phyloP scores from a whole-genome alignment of 2,888 invertebrate genomes.

The Digitonthophagus gazella region DNA sequence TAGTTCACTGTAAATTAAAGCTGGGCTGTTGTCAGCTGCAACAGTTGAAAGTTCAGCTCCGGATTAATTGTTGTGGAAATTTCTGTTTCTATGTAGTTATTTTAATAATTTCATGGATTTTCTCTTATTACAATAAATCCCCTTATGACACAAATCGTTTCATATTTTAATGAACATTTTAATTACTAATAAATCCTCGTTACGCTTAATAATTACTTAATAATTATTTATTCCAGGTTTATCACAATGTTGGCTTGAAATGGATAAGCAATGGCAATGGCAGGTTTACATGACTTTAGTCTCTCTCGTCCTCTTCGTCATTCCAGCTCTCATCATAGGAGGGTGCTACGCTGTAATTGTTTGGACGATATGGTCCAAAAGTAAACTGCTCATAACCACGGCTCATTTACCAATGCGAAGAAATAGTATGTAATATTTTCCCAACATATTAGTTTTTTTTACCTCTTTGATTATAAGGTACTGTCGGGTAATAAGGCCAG shows the following conservation, averaged over 20 bases:
- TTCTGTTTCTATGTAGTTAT: too few species aligned
- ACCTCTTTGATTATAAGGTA: too few species aligned
- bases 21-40: too few species aligned
- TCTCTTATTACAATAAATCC: too few species aligned
- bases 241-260: constrained; percentile 87
- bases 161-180: too few species aligned
- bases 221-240: constrained; percentile 55
- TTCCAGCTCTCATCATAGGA: constrained; percentile 84
- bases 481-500: too few species aligned
- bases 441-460: neutral
- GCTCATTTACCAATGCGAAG: constrained; percentile 44
- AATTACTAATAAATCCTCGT: neutral
- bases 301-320: constrained; percentile 75
- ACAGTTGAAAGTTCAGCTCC: too few species aligned
- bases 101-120: too few species aligned
- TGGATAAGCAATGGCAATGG: constrained; percentile 70
- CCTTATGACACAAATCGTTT: too few species aligned
- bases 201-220: too few species aligned
- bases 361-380: constrained; percentile 88
- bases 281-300: constrained; percentile 86
- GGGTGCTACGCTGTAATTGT: constrained; percentile 90
- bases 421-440: constrained; percentile 41
- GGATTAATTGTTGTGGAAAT: neutral
- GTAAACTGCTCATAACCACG: constrained; percentile 59
- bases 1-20: too few species aligned